A percentile compares a stretch with the other conserved stretches of the same genome.
Conservation (phyloP, 2,888 invertebrate species). For the Noctua janthina region DNA sequence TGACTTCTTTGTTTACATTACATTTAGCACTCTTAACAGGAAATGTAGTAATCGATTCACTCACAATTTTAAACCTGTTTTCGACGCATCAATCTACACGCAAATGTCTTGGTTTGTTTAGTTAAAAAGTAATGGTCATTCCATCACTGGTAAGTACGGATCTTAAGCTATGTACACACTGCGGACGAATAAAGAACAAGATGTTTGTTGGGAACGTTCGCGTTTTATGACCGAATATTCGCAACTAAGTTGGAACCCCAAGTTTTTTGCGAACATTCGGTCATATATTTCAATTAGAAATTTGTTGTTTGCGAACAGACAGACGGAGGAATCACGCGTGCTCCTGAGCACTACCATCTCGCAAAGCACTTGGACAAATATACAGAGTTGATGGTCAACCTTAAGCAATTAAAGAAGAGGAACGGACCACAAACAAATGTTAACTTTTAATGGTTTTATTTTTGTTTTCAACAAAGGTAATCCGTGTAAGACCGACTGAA, state of each 20-base stretch:
- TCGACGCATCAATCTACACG: slow-evolving; percentile 52
- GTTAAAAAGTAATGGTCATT: slow-evolving; percentile 45
- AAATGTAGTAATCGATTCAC: slow-evolving; percentile 46
- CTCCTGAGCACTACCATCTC: not conserved
- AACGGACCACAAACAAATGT: not conserved
- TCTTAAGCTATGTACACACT: slow-evolving; percentile 19
- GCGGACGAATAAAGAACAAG: not conserved
- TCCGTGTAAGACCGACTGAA: not conserved
- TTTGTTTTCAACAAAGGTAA: not conserved
- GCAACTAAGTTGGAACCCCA: not conserved
- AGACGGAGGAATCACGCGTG: not conserved
- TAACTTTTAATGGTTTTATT: not conserved
- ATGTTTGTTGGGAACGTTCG: not conserved
- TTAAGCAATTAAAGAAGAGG: not conserved
- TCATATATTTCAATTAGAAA: not conserved
- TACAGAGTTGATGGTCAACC: not conserved
- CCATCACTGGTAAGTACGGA: slow-evolving; percentile 29
- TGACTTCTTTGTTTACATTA: slow-evolving; percentile 43
- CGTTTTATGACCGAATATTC: not conserved
- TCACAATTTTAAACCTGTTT: slow-evolving; percentile 52
- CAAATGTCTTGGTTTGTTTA: slow-evolving; percentile 48
- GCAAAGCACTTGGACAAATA: not conserved
- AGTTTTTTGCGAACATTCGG: not conserved
- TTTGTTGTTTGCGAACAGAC: not conserved
- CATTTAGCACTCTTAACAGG: slow-evolving; percentile 45